phyloP scores from a whole-genome alignment of 2,888 invertebrate species.

The Zhengitettix transpicula region DNA sequence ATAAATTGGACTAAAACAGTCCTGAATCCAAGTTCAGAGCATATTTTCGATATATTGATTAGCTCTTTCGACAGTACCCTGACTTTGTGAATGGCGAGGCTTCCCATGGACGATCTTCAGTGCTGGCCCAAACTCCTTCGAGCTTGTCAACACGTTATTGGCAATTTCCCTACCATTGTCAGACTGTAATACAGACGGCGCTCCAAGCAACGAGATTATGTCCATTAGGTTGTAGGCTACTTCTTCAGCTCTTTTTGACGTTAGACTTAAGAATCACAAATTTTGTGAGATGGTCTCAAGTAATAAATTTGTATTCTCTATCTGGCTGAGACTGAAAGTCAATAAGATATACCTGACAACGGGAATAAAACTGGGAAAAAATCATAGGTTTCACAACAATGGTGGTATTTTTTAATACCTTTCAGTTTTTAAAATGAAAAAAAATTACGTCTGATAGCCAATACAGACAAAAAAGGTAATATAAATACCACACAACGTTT shows the following conservation, averaged over 20 bases:
- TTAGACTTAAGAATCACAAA: slow-evolving; percentile 22
- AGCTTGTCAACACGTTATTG: slow-evolving; percentile 12
- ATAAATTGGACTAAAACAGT: slow-evolving; percentile 22
- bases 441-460: no score
- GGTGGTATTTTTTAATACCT: neutral
- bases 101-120: slow-evolving; percentile 20
- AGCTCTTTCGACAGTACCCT: slow-evolving; percentile 21
- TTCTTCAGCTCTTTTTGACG: slow-evolving; percentile 20
- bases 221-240: slow-evolving; percentile 21
- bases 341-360: slow-evolving; percentile 23
- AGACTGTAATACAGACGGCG: slow-evolving; percentile 21
- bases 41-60: slow-evolving; percentile 3
- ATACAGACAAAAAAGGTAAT: no score
- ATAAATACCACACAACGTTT: no score
- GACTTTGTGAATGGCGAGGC: slow-evolving; percentile 18
- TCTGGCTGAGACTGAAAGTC: no score
- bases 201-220: slow-evolving; percentile 23
- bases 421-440: no score
- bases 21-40: slow-evolving; percentile 20
- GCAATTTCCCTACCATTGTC: slow-evolving; percentile 20
- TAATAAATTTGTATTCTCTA: slow-evolving; percentile 20
- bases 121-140: slow-evolving; percentile 9
- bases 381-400: slow-evolving; percentile 13
- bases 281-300: slow-evolving; percentile 25
- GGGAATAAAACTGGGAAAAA: slow-evolving; percentile 16